A percentile compares a stretch with the other conserved stretches of the same genome.
These are phyloP conservation scores for Astropecten irregularis DNA, from an alignment of 53 echinoderm and acorn worm genomes.

Conservation along the genomic window DNA sequence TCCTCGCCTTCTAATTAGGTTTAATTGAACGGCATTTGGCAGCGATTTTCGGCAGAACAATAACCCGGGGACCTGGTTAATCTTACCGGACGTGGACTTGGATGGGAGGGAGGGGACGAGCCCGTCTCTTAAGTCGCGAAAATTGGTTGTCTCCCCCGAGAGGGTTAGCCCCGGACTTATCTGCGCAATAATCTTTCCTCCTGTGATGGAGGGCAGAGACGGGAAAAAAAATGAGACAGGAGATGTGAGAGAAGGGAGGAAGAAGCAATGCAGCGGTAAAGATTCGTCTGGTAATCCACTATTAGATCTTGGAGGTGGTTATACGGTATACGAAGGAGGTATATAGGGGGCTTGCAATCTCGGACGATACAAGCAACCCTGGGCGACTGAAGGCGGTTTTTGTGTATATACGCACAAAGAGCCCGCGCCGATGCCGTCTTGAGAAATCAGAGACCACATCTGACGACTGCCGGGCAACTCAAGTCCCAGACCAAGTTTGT, in stretches of 20 bases:
- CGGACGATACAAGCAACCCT: too few relatives aligned
- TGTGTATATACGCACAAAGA: too few relatives aligned
- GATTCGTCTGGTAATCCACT: conserved; percentile 40
- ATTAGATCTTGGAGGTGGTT: conserved; percentile 30
- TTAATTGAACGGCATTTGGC: conserved; percentile 64
- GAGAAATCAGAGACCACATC: too few relatives aligned
- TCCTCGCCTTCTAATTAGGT: conserved; percentile 39
- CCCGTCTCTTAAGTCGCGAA: conserved; percentile 32
- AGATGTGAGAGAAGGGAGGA: not conserved
- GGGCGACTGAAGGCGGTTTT: too few relatives aligned
- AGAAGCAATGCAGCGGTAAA: not conserved
- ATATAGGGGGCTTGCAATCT: too few relatives aligned
- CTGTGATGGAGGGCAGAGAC: too few relatives aligned
- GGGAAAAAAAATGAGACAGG: too few relatives aligned
- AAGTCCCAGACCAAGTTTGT: too few relatives aligned
- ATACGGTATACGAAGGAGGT: too few relatives aligned
- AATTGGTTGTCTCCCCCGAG: conserved; percentile 52
- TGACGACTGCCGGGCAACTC: too few relatives aligned
- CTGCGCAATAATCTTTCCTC: conserved; percentile 40
- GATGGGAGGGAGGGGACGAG: not conserved
- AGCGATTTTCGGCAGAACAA: conserved; percentile 51
- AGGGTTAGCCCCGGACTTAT: conserved; percentile 40
- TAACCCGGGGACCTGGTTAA: conserved; percentile 32
- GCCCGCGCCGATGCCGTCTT: too few relatives aligned
- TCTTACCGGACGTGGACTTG: conserved; percentile 28